These are phyloP conservation scores for Eciton burchellii DNA, from an alignment of 1,140 invertebrate genomes.

Conservation along the genomic window DNA sequence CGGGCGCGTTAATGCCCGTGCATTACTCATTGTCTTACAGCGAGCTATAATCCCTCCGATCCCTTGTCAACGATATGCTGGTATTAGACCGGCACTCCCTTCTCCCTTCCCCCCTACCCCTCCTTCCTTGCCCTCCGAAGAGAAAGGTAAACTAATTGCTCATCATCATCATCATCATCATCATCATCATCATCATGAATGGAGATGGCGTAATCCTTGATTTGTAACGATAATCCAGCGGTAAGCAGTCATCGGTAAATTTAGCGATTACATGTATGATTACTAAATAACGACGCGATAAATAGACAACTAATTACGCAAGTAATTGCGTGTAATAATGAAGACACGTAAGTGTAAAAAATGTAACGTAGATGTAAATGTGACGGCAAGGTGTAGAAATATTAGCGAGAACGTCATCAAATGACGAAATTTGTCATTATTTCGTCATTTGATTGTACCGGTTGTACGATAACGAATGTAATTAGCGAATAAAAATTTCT, in stretches of 20 bases:
- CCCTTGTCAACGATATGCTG: not conserved
- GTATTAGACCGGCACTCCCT: conserved; percentile 12
- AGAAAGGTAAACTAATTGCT: conserved; percentile 5
- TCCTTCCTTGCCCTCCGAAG: conserved; percentile 11
- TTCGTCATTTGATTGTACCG: conserved; percentile 7
- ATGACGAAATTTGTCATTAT: too few relatives aligned
- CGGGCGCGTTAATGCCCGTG: conserved; percentile 37
- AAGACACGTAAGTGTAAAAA: not conserved
- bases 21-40: conserved; percentile 52
- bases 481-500: conserved; percentile 29
- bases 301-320: not conserved
- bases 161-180: not conserved
- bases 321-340: not conserved
- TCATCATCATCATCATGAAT: too few relatives aligned
- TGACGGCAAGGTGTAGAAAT: not conserved
- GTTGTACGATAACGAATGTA: not conserved
- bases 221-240: not conserved
- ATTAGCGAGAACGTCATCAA: not conserved
- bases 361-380: not conserved
- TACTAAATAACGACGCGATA: too few relatives aligned
- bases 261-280: not conserved
- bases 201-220: not conserved
- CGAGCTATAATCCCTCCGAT: conserved; percentile 34
- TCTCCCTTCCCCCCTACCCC: too few relatives aligned
- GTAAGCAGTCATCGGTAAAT: not conserved